These are phyloP conservation scores for Sturmia bella DNA, from an alignment of 2,888 invertebrate species.

Conservation along the genomic window DNA sequence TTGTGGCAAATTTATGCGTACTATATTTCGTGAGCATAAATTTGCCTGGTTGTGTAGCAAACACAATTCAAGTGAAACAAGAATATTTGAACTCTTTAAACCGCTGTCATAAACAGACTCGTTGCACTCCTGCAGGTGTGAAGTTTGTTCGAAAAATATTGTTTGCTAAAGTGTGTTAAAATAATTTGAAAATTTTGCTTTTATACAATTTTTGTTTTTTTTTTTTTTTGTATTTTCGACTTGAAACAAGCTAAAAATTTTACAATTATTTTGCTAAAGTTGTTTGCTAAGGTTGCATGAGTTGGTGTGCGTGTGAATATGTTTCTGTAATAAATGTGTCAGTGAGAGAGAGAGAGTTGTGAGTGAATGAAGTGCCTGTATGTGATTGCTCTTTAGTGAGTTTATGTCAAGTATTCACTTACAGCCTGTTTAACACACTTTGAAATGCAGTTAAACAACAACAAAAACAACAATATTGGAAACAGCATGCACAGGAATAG, in stretches of 20 bases:
- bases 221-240: not conserved
- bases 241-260: conserved; percentile 38
- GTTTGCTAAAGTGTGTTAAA: conserved; percentile 11
- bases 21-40: no score
- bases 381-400: conserved; percentile 62
- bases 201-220: conserved; percentile 28
- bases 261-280: conserved; percentile 21
- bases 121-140: not conserved
- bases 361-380: conserved; percentile 40
- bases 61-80: conserved; percentile 20
- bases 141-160: not conserved
- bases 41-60: no score
- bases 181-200: conserved; percentile 62
- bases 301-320: not conserved
- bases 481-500: conserved; percentile 5
- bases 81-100: not conserved
- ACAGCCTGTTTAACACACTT: conserved; percentile 67
- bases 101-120: not conserved
- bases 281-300: not conserved
- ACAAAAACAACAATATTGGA: conserved; percentile 10
- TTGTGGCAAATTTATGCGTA: conserved; percentile 65
- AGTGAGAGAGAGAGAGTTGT: not conserved
- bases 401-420: conserved; percentile 70
- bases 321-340: conserved; percentile 15
- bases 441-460: conserved; percentile 60